phyloP scores from a whole-genome alignment of 2,888 invertebrate genomes.

The Cryptus viduatorius region DNA sequence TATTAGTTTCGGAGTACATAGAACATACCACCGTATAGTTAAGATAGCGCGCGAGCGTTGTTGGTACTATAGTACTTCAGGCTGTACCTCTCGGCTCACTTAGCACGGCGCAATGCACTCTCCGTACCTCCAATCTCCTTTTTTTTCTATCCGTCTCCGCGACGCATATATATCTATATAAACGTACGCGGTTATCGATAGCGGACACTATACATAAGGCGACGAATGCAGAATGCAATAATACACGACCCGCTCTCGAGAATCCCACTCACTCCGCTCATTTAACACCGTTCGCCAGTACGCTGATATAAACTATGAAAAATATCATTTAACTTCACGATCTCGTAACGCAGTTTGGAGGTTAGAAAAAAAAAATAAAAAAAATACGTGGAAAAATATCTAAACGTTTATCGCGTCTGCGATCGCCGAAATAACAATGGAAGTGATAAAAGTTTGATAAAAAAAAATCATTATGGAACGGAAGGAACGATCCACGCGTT shows the following conservation, averaged over 20 bases:
- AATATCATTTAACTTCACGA: background rate
- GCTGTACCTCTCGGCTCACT: slow-evolving; percentile 10
- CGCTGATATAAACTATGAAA: background rate
- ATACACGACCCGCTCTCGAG: slow-evolving; percentile 22
- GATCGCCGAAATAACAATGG: background rate
- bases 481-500: slow-evolving; percentile 7
- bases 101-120: slow-evolving; percentile 24
- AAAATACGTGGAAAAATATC: background rate
- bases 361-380: background rate
- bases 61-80: background rate
- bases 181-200: slow-evolving; percentile 7
- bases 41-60: slow-evolving; percentile 64
- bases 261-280: background rate
- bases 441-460: background rate
- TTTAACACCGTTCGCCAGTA: background rate
- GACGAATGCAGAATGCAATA: slow-evolving; percentile 24
- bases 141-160: background rate
- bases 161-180: background rate
- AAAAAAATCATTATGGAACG: background rate
- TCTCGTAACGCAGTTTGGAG: background rate
- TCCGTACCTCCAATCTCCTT: slow-evolving; percentile 21
- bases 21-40: slow-evolving; percentile 70
- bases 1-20: slow-evolving; percentile 69
- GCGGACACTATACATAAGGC: slow-evolving; percentile 1
- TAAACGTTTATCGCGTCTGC: slow-evolving; percentile 2